Evolutionary conservation across 1,140 invertebrate species (phyloP), one percentile per base, ranked within the genome.

Genomic region (Brachionus plicatilis): DNA sequence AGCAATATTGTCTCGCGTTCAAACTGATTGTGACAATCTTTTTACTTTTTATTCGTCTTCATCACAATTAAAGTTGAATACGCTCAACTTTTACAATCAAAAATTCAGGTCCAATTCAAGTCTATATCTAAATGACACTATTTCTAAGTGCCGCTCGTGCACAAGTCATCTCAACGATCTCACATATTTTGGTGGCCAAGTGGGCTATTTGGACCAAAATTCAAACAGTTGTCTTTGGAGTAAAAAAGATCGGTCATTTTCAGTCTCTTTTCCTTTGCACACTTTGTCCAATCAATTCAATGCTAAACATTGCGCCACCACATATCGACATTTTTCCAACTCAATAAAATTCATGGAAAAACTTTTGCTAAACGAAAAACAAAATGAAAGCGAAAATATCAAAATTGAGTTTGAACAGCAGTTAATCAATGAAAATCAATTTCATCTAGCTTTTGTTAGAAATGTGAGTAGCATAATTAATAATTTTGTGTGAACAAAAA

Each of bases 391-490:
- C 14, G 11, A 47, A 14, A 17, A 7, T 20, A 6, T 17, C 9
- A 41, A n/a, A 9, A 11, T 7, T 20, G 41, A 82, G 12, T 37
- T n/a, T 20, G 3, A 41, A 11, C 56, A 82, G 11, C 27, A 82
- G 20, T 20, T 82, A 24, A 45, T 82, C n/a, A 29, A 60, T 47
- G 79, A 82, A 20, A 33, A 82, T 65, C 79, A 82, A 45, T 82
- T 82, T 47, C 56, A 82, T 41, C 56, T 56, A 27, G 79, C 79
- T 27, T 82, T 82, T 82, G 56, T 82, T 29, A 27, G 17, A 45
- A 82, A 82, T 47, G 79, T 82, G 14, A 82, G 79, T 41, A 65
- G 2, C 29, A 24, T 24, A 24, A 24, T 24, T 24, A 24, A 24
- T 24, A 24, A 24, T 24, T n/a, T n/a, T n/a, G n/a, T n/a, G n/a